Percentiles rank a stretch among this genome's conserved stretches.
phyloP scores from a whole-genome alignment of 2,888 invertebrate genomes.

The Drosophila rellima region DNA sequence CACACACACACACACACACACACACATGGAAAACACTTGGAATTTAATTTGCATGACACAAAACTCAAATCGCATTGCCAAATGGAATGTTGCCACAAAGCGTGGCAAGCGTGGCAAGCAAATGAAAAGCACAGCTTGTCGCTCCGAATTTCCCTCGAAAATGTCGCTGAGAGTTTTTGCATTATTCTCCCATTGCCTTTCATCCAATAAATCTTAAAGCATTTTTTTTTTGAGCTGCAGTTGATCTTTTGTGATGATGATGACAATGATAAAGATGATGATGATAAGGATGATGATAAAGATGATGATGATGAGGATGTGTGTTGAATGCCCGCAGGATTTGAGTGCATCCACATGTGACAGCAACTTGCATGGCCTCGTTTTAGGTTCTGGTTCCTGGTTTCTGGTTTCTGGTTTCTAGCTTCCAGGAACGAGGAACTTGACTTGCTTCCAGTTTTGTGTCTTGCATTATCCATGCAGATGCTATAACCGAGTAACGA shows the following conservation, averaged over 20 bases:
- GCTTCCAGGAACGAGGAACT: neutral
- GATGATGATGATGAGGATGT: constrained; percentile 27
- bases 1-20: constrained; percentile 15
- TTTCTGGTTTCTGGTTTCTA: neutral
- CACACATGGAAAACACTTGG: constrained; percentile 44
- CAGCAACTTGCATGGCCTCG: constrained; percentile 18
- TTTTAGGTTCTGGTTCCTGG: neutral
- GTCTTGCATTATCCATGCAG: constrained; percentile 77
- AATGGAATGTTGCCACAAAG: constrained; percentile 53
- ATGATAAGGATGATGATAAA: constrained; percentile 9
- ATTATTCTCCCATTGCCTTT: constrained; percentile 14
- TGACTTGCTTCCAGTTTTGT: constrained; percentile 12
- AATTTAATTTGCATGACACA: constrained; percentile 72
- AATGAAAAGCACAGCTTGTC: constrained; percentile 31
- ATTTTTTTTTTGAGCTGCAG: constrained; percentile 41
- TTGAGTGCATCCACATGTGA: constrained; percentile 28
- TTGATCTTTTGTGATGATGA: constrained; percentile 28
- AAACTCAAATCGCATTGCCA: constrained; percentile 44
- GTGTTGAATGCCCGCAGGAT: constrained; percentile 26
- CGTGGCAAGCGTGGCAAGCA: constrained; percentile 7
- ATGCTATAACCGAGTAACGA: constrained; percentile 78
- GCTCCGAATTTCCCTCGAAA: constrained; percentile 68
- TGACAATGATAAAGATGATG: constrained; percentile 7
- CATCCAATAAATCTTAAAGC: constrained; percentile 69
- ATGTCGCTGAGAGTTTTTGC: constrained; percentile 32